phyloP scores from a whole-genome alignment of 1,140 invertebrate genomes.

The Antheraea mylitta region DNA sequence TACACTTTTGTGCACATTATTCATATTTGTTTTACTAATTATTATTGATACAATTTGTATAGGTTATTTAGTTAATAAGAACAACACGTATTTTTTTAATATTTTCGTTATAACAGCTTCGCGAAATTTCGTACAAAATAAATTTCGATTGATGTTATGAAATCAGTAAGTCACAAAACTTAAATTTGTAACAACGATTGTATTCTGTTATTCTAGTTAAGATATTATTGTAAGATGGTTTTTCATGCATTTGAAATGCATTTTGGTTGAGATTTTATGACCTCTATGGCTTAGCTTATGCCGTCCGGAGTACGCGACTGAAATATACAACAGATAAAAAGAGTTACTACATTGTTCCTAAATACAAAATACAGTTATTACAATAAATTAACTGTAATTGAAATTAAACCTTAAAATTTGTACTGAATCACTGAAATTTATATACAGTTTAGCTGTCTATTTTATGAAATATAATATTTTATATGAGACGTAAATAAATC shows the following conservation, averaged over 20 bases:
- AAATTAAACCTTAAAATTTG: conserved; percentile 3
- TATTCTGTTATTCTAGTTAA: conserved; percentile 28
- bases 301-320: conserved; percentile 44
- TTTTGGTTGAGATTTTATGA: conserved; percentile 39
- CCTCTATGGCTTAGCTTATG: conserved; percentile 46
- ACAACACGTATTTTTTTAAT: conserved; percentile 12
- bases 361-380: too few relatives aligned
- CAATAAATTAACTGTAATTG: background rate
- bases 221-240: conserved; percentile 35
- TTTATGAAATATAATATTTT: conserved; percentile 29
- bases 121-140: background rate
- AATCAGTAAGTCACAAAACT: conserved; percentile 33
- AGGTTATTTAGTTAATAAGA: conserved; percentile 20
- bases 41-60: conserved; percentile 24
- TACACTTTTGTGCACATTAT: conserved; percentile 20
- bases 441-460: conserved; percentile 37
- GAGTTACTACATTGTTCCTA: background rate
- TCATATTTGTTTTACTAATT: conserved; percentile 23
- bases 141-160: background rate
- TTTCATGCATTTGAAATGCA: conserved; percentile 53
- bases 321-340: conserved; percentile 16
- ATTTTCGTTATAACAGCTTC: conserved; percentile 3
- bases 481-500: conserved; percentile 18
- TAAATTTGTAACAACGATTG: conserved; percentile 33
- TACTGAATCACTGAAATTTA: background rate